Conservation (phyloP, 2,888 invertebrate species). For the Callyntrura sp. region DNA sequence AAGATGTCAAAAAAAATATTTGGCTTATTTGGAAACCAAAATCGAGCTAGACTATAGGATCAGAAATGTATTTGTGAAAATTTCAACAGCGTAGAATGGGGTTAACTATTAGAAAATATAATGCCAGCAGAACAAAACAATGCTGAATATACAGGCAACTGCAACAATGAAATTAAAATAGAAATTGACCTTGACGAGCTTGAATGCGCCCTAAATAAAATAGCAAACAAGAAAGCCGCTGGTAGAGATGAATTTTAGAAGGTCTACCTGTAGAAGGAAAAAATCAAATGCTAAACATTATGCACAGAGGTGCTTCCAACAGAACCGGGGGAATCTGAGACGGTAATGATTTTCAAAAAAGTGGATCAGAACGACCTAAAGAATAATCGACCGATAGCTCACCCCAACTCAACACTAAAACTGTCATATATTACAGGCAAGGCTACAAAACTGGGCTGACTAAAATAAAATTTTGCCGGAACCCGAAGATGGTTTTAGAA, state of each 20-base stretch:
- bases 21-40: too few species aligned
- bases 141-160: too few species aligned
- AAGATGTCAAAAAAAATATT: too few species aligned
- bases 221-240: constrained; percentile 64
- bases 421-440: constrained; percentile 57
- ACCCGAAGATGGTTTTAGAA: constrained; percentile 70
- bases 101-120: too few species aligned
- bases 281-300: constrained; percentile 9
- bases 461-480: constrained; percentile 65
- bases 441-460: constrained; percentile 69
- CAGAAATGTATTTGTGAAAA: too few species aligned
- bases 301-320: constrained; percentile 43
- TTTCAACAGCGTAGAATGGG: too few species aligned
- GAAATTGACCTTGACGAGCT: too few species aligned
- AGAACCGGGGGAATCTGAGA: constrained; percentile 49
- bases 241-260: constrained; percentile 74
- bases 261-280: neutral
- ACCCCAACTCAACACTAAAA: constrained; percentile 65
- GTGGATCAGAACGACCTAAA: constrained; percentile 51
- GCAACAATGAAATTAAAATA: too few species aligned
- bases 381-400: constrained; percentile 76
- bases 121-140: too few species aligned
- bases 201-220: constrained; percentile 49
- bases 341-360: constrained; percentile 76
- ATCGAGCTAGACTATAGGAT: too few species aligned